phyloP scores from a whole-genome alignment of 23 tunicate genomes.

The Phallusia fumigata region DNA sequence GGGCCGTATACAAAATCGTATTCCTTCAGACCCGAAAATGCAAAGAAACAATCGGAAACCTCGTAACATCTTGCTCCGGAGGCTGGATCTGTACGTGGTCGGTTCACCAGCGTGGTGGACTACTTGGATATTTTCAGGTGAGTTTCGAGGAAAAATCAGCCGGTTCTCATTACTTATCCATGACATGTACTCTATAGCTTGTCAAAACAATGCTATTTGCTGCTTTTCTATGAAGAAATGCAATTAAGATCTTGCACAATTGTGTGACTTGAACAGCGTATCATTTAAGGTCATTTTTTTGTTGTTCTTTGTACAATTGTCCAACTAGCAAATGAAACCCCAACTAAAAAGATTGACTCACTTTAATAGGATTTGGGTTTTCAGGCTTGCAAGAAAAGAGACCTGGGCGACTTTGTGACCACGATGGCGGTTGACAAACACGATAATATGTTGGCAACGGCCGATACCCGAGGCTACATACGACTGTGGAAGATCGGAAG shows the following conservation, averaged over 20 bases:
- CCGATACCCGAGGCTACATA: conserved; percentile 75
- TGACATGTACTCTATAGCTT: no score
- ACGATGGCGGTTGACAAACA: conserved; percentile 53
- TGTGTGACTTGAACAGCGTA: no score
- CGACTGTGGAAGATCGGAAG: conserved; percentile 56
- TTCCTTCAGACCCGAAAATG: conserved; percentile 66
- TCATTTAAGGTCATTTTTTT: no score
- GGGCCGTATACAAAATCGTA: conserved; percentile 55
- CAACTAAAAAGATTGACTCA: no score
- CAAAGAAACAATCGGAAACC: conserved; percentile 28
- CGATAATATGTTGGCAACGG: conserved; percentile 54
- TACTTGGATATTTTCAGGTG: conserved; percentile 35
- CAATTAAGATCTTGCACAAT: no score
- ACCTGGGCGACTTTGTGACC: conserved; percentile 49
- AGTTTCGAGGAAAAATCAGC: no score
- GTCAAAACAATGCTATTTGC: no score
- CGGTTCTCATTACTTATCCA: no score
- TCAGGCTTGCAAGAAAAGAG: conserved; percentile 25
- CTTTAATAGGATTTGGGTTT: no score
- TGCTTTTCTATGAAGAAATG: no score
- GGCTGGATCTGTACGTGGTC: conserved; percentile 93
- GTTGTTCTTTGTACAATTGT: no score
- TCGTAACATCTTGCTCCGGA: conserved; percentile 40
- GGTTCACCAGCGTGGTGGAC: conserved; percentile 76
- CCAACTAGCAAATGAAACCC: no score